Evolutionary conservation across 1,140 invertebrate species (phyloP).

Genomic region (Diplogasteroides magnus): DNA sequence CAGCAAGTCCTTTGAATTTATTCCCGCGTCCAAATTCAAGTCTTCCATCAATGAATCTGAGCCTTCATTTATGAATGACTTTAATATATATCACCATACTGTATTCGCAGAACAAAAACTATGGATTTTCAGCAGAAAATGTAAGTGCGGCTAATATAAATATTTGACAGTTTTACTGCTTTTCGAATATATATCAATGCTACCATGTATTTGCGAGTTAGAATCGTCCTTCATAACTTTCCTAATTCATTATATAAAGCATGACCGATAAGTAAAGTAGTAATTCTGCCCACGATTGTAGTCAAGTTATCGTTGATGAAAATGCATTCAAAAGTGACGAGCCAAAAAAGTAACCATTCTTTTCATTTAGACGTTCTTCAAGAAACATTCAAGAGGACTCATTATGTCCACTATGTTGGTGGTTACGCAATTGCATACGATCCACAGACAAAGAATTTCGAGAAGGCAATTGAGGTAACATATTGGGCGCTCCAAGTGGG

Average conservation of each 20-base stretch:
- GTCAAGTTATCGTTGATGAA: neutral
- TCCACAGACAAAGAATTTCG: conserved; percentile 8
- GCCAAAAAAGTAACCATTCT: neutral
- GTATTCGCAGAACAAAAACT: neutral
- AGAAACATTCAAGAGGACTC: conserved; percentile 7
- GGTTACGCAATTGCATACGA: conserved; percentile 12
- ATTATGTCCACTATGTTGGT: conserved; percentile 10
- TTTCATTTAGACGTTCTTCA: neutral
- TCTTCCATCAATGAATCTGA: neutral
- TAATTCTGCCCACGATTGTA: too few relatives aligned
- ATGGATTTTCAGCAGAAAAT: conserved; percentile 1
- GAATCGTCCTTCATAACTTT: too few relatives aligned
- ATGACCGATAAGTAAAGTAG: too few relatives aligned
- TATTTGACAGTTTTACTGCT: too few relatives aligned
- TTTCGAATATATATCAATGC: too few relatives aligned
- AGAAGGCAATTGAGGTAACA: conserved; percentile 5
- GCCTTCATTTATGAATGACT: too few relatives aligned
- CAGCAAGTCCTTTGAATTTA: neutral
- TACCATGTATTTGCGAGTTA: too few relatives aligned
- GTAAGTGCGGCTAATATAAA: too few relatives aligned
- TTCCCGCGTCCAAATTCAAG: neutral
- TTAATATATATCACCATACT: neutral
- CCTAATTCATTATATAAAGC: too few relatives aligned
- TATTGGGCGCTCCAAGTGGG: too few relatives aligned
- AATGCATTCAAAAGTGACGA: conserved; percentile 3